Percentiles rank a stretch among this genome's conserved stretches.
Evolutionary conservation across 2,113 vertebrate genomes (phyloP).

Genomic region (Steatornis caripensis): DNA sequence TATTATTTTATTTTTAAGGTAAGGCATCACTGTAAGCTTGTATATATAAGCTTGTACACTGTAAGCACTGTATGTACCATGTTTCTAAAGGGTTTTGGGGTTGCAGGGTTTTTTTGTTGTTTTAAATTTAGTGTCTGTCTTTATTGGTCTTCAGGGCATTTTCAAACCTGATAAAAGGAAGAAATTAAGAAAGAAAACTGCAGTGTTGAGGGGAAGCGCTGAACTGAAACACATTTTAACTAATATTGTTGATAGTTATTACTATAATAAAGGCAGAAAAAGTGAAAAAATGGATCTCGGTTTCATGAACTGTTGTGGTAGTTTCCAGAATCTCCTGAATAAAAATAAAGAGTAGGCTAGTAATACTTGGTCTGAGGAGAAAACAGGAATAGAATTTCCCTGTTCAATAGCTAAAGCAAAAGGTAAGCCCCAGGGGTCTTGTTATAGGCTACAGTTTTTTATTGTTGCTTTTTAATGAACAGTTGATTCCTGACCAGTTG

Average conservation of each 20-base stretch:
- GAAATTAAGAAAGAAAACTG: neutral
- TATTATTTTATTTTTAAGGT: neutral
- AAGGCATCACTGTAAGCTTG: neutral
- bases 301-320: neutral
- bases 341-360: neutral
- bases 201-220: neutral
- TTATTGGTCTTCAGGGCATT: slow-evolving; percentile 10
- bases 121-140: neutral
- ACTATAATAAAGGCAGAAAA: neutral
- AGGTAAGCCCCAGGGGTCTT: neutral
- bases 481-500: neutral
- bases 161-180: neutral
- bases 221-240: slow-evolving; percentile 13
- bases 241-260: neutral
- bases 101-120: neutral
- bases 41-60: neutral
- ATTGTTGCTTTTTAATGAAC: neutral
- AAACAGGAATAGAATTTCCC: neutral
- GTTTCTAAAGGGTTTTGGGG: neutral
- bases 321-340: neutral
- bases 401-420: neutral
- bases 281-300: neutral
- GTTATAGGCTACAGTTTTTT: neutral
- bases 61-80: neutral
- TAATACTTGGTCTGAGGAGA: neutral